Conservation (phyloP, 2,888 invertebrate species). For the Epinotia bilunana region DNA sequence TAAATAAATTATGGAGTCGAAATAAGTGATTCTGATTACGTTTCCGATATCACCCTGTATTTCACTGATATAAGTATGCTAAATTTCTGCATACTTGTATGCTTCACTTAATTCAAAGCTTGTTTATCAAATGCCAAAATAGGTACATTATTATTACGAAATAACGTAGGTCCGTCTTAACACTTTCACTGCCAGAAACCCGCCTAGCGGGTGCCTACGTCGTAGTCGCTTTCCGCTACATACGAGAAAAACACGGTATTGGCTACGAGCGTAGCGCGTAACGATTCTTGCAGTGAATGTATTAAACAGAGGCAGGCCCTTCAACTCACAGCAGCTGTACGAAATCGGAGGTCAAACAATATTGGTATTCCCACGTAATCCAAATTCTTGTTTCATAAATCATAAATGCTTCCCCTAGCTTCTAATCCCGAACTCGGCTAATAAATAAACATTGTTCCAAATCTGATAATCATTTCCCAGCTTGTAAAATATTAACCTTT, state of each 20-base stretch:
- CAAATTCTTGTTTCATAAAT: not conserved
- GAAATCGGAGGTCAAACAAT: not conserved
- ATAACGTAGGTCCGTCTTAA: not conserved
- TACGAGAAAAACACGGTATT: too few relatives aligned
- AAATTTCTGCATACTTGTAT: too few relatives aligned
- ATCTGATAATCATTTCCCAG: slow-evolving; percentile 5
- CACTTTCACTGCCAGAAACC: too few relatives aligned
- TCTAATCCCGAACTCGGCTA: not conserved
- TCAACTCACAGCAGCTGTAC: not conserved
- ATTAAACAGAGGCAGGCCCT: not conserved
- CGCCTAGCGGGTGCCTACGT: too few relatives aligned
- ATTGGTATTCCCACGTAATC: not conserved
- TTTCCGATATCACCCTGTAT: too few relatives aligned
- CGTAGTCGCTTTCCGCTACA: too few relatives aligned
- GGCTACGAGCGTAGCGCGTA: too few relatives aligned
- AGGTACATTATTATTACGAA: not conserved
- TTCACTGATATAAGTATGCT: too few relatives aligned
- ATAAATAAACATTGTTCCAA: slow-evolving; percentile 19
- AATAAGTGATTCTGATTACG: too few relatives aligned
- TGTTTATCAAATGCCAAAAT: not conserved
- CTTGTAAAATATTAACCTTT: slow-evolving; percentile 15
- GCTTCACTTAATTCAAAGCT: not conserved
- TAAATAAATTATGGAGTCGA: too few relatives aligned
- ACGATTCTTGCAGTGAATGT: too few relatives aligned
- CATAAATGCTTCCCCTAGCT: not conserved